Percentiles rank a stretch among this genome's conserved stretches.
Conservation (phyloP, 23 tunicate genomes). For the Botrylloides violaceus region DNA sequence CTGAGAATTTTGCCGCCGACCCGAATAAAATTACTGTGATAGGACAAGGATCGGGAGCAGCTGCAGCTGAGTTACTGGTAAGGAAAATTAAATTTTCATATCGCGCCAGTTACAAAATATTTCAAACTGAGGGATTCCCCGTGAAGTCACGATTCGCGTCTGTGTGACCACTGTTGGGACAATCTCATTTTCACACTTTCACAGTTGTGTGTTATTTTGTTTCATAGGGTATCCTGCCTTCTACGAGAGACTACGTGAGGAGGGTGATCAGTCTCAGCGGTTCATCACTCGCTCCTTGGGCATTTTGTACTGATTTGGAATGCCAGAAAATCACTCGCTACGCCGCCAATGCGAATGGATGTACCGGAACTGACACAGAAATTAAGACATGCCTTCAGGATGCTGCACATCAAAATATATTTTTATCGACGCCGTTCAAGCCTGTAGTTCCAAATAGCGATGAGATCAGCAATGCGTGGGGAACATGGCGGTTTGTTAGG, state of each 20-base stretch:
- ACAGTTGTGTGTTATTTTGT: no score
- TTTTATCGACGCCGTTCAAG: neutral
- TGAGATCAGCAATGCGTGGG: conserved; percentile 23
- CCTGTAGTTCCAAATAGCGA: neutral
- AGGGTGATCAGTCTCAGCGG: conserved; percentile 12
- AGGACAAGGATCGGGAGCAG: conserved; percentile 11
- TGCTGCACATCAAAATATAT: neutral
- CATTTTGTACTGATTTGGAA: neutral
- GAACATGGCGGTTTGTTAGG: conserved; percentile 11
- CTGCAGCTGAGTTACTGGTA: conserved; percentile 6
- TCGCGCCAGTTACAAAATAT: no score
- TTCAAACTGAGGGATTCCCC: no score
- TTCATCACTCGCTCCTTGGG: conserved; percentile 7
- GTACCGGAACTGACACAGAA: neutral
- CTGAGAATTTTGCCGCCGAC: conserved; percentile 3
- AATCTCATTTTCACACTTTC: no score
- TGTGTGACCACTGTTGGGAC: no score
- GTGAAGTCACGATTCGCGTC: no score
- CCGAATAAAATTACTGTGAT: conserved; percentile 6
- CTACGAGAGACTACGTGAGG: neutral
- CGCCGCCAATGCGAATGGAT: neutral
- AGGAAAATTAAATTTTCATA: no score
- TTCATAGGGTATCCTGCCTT: neutral
- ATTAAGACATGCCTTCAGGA: neutral
- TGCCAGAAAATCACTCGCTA: neutral